Conservation (phyloP, 2,888 invertebrate genomes). For the Creontiades dilutus region DNA sequence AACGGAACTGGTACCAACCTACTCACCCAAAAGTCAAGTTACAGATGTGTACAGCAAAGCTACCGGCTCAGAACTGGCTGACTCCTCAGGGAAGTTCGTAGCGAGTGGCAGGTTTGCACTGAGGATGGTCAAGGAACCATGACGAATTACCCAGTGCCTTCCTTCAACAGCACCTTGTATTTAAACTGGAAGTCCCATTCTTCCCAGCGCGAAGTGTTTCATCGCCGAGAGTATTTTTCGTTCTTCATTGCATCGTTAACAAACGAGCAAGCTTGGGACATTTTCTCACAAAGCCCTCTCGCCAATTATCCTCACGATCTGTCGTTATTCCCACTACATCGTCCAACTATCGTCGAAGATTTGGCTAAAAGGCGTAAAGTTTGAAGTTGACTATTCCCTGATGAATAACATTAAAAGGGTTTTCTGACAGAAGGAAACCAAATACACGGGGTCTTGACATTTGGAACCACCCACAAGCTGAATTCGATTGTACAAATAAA, state of each 20-base stretch:
- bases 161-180: not conserved
- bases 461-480: too few relatives aligned
- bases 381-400: too few relatives aligned
- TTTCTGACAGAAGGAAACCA: too few relatives aligned
- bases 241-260: conserved; percentile 3
- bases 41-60: not conserved
- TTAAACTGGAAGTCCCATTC: not conserved
- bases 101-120: not conserved
- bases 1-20: too few relatives aligned
- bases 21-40: too few relatives aligned
- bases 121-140: not conserved
- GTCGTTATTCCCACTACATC: not conserved
- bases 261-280: not conserved
- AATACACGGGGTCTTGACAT: too few relatives aligned
- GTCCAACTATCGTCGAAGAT: not conserved
- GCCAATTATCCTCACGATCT: conserved; percentile 1
- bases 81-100: not conserved
- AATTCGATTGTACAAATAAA: too few relatives aligned
- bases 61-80: not conserved
- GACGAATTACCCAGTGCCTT: conserved; percentile 47
- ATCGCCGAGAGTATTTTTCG: not conserved
- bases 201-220: not conserved
- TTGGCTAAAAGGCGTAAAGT: not conserved
- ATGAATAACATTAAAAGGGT: too few relatives aligned
- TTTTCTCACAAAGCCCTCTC: not conserved